Percentiles rank a stretch among this genome's conserved stretches.
Conservation (phyloP, 2,113 vertebrate genomes). For the Mirza zaza region DNA sequence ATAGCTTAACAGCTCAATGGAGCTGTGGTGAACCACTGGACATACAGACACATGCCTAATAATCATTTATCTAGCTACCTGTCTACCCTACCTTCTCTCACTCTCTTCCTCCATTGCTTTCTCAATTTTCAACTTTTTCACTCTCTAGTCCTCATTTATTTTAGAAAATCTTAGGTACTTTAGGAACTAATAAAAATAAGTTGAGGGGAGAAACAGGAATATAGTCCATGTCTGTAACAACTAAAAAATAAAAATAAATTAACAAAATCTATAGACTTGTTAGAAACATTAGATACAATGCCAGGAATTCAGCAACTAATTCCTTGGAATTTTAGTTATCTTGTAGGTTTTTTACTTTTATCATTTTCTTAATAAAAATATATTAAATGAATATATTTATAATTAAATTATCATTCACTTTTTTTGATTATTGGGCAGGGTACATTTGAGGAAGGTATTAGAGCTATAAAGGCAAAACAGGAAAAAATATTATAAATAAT, state of each 20-base stretch:
- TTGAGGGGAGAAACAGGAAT: not conserved
- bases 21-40: not conserved
- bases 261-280: not conserved
- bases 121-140: not conserved
- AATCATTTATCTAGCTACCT: not conserved
- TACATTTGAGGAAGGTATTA: not conserved
- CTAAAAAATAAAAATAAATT: not conserved
- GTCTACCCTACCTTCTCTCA: not conserved
- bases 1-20: not conserved
- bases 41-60: not conserved
- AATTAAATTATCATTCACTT: not conserved
- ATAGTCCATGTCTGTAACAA: not conserved
- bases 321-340: not conserved
- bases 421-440: not conserved
- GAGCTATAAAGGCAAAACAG: not conserved
- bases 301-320: not conserved
- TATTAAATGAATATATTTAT: not conserved
- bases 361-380: not conserved
- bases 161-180: not conserved
- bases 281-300: not conserved
- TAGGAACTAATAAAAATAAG: not conserved
- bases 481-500: not conserved
- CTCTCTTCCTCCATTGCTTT: not conserved
- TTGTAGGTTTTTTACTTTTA: not conserved
- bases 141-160: not conserved